Conservation (phyloP, 1,140 invertebrate species). For the Paracyclopina nana region DNA sequence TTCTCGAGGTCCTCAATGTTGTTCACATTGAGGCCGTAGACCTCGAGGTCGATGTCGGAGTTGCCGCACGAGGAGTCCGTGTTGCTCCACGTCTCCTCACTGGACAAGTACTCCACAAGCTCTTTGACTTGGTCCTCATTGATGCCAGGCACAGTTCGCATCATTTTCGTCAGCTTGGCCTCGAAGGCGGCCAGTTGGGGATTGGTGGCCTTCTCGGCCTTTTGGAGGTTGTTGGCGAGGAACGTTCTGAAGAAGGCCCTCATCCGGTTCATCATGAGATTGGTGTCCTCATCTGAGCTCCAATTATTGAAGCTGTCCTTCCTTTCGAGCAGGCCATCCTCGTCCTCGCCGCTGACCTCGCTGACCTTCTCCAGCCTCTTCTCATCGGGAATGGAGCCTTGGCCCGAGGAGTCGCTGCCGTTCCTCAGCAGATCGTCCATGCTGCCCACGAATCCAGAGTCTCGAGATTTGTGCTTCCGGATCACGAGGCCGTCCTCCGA, state of each 20-base stretch:
- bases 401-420: constrained; percentile 17
- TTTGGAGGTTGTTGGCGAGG: constrained; percentile 27
- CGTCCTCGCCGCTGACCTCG: constrained; percentile 19
- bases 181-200: constrained; percentile 68
- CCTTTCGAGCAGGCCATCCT: constrained; percentile 32
- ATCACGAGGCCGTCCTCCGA: constrained; percentile 40
- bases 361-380: constrained; percentile 19
- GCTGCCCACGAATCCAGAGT: constrained; percentile 17
- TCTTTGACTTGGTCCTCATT: constrained; percentile 69
- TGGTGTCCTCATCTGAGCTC: constrained; percentile 79
- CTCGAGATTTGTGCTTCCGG: constrained; percentile 33
- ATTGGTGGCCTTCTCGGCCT: constrained; percentile 37
- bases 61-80: constrained; percentile 76
- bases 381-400: constrained; percentile 18
- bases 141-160: constrained; percentile 77
- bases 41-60: constrained; percentile 64
- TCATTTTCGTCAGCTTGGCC: constrained; percentile 61
- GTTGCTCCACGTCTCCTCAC: constrained; percentile 77
- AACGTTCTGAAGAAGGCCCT: constrained; percentile 71
- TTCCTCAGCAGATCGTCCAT: constrained; percentile 18
- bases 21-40: constrained; percentile 24
- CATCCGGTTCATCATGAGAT: constrained; percentile 85
- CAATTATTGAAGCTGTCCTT: constrained; percentile 81
- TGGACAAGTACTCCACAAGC: constrained; percentile 72
- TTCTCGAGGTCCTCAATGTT: constrained; percentile 35